Conservation (phyloP, 2,113 vertebrate genomes). For the Turnix velox region DNA sequence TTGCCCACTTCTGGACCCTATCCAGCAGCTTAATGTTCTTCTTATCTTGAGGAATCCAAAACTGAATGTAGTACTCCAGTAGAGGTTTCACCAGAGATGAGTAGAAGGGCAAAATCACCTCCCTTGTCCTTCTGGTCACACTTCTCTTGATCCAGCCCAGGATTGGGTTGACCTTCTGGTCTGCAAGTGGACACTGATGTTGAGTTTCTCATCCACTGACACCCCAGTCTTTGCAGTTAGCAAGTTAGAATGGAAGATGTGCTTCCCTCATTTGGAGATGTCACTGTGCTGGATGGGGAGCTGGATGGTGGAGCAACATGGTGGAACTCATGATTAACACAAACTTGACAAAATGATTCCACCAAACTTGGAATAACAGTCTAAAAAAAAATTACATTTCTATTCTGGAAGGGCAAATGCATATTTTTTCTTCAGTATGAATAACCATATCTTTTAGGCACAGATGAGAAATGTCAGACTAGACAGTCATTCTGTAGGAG, state of each 20-base stretch:
- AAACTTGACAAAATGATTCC: not conserved
- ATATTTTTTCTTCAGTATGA: not conserved
- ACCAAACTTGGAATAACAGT: not conserved
- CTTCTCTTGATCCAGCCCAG: no score
- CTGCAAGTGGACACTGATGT: no score
- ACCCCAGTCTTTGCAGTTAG: not conserved
- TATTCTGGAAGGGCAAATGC: not conserved
- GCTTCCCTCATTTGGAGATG: not conserved
- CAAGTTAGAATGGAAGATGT: not conserved
- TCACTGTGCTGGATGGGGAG: not conserved
- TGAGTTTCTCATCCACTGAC: no score
- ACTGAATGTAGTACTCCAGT: no score
- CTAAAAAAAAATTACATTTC: not conserved
- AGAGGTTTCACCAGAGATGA: no score
- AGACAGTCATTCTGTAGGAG: not conserved
- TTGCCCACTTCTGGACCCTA: no score
- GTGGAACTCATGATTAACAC: not conserved
- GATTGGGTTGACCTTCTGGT: no score
- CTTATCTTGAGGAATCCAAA: no score
- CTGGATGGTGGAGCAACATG: no score
- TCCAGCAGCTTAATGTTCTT: no score
- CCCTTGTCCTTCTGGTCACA: no score
- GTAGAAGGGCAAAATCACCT: no score
- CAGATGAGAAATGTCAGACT: not conserved
- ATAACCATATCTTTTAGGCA: not conserved